Evolutionary conservation across 2,888 invertebrate species (phyloP).

Genomic region (Cosmia trapezina): DNA sequence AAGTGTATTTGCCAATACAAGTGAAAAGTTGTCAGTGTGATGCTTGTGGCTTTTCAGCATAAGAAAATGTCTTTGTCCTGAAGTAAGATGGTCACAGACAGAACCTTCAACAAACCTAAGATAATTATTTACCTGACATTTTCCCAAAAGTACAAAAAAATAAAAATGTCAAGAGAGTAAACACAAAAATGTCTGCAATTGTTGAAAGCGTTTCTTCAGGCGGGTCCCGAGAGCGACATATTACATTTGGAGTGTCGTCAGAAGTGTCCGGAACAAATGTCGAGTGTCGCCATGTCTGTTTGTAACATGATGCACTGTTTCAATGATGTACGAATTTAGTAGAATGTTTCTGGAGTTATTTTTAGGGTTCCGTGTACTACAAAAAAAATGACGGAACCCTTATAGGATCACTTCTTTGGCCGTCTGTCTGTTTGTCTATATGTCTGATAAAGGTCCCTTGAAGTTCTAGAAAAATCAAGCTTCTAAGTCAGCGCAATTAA

Average conservation of each 20-base stretch:
- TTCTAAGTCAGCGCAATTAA: too few relatives aligned
- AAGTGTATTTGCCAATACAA: too few relatives aligned
- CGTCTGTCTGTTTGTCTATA: too few relatives aligned
- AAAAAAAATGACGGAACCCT: too few relatives aligned
- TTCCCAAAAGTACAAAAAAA: constrained; percentile 37
- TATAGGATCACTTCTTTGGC: too few relatives aligned
- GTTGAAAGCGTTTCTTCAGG: constrained; percentile 62
- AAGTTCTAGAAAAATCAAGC: too few relatives aligned
- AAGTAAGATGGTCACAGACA: too few relatives aligned
- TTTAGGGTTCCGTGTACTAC: not conserved
- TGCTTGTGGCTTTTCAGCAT: not conserved
- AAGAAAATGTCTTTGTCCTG: not conserved
- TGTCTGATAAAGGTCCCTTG: too few relatives aligned
- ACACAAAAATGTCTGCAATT: constrained; percentile 62
- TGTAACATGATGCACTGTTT: constrained; percentile 66
- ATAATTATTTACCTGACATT: constrained; percentile 54
- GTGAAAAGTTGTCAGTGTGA: too few relatives aligned
- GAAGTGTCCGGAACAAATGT: constrained; percentile 59
- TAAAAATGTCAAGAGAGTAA: constrained; percentile 50
- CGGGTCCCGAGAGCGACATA: constrained; percentile 67
- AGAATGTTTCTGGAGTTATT: constrained; percentile 22
- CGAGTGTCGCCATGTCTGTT: constrained; percentile 57
- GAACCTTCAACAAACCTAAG: not conserved
- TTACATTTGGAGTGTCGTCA: constrained; percentile 69
- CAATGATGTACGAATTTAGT: constrained; percentile 45